Conservation (phyloP, 2,113 vertebrate species). For the Pelusios castaneus region DNA sequence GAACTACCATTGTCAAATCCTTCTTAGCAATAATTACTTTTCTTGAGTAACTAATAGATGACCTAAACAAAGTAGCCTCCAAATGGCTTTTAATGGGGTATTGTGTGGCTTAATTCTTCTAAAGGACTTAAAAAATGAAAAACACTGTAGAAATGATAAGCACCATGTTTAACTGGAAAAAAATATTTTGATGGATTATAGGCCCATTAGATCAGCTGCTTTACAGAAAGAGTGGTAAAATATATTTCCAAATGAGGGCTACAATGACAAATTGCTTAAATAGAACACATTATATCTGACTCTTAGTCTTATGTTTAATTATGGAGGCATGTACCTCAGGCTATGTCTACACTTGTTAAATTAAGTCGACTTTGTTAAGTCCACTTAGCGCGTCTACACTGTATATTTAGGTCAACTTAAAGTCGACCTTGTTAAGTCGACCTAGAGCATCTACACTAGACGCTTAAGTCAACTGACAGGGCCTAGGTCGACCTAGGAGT, state of each 20-base stretch:
- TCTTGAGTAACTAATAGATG: neutral
- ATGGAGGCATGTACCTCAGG: neutral
- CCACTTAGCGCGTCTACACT: too few relatives aligned
- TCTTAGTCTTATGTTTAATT: fast-evolving
- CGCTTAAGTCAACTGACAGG: too few relatives aligned
- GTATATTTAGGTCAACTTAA: too few relatives aligned
- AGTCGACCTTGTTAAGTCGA: too few relatives aligned
- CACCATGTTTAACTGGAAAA: fast-evolving
- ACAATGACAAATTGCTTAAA: neutral
- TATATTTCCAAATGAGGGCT: fast-evolving
- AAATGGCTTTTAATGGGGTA: fast-evolving
- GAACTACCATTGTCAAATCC: neutral
- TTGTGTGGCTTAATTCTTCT: fast-evolving
- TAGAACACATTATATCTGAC: fast-evolving
- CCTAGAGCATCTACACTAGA: too few relatives aligned
- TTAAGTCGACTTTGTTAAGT: too few relatives aligned
- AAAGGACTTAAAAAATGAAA: neutral
- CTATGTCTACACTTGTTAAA: too few relatives aligned
- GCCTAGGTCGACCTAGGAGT: too few relatives aligned
- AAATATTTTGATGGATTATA: fast-evolving
- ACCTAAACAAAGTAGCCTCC: neutral
- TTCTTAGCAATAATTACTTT: neutral
- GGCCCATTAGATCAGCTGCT: neutral
- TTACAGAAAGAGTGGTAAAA: fast-evolving
- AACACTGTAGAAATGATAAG: fast-evolving